These are phyloP conservation scores for Drosophila meridiana DNA, from an alignment of 2,888 invertebrate genomes.

Conservation along the genomic window DNA sequence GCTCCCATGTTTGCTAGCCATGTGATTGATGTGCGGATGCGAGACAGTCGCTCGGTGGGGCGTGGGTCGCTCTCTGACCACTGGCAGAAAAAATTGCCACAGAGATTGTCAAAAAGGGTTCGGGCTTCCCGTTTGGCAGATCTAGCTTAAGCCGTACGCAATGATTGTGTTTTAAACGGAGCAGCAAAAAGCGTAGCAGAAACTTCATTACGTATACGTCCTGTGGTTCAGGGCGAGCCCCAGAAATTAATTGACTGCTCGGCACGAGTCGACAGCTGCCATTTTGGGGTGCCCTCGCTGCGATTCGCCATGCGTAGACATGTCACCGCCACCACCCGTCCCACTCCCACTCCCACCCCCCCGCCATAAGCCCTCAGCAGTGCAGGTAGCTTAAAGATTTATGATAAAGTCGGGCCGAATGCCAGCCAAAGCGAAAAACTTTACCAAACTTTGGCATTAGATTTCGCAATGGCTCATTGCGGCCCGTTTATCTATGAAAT, in stretches of 20 bases:
- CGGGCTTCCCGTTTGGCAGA: constrained; percentile 2
- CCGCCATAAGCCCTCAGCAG: background rate
- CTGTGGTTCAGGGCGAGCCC: constrained; percentile 40
- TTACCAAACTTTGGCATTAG: constrained; percentile 66
- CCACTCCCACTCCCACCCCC: background rate
- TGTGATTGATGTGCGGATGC: constrained; percentile 69
- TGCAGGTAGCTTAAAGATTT: constrained; percentile 72
- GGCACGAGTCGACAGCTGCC: constrained; percentile 69
- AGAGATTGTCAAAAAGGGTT: constrained; percentile 73
- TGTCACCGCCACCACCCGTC: constrained; percentile 42
- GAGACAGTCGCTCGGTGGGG: constrained; percentile 42
- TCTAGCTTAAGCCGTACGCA: constrained; percentile 32
- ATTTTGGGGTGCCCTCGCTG: constrained; percentile 51
- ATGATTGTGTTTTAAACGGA: constrained; percentile 58
- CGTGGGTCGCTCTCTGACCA: constrained; percentile 45
- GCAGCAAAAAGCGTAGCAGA: constrained; percentile 20
- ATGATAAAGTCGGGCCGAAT: constrained; percentile 65
- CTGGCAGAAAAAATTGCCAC: constrained; percentile 54
- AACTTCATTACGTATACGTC: constrained; percentile 61
- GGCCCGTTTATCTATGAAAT: constrained; percentile 73
- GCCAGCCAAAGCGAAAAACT: constrained; percentile 53
- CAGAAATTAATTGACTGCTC: constrained; percentile 74
- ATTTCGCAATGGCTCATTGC: constrained; percentile 67
- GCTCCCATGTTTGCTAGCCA: constrained; percentile 25
- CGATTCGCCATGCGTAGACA: constrained; percentile 64